Evolutionary conservation across 2,113 vertebrate genomes (phyloP), one percentile per base, ranked within the genome.

Genomic region (Hyperopisus bebe): DNA sequence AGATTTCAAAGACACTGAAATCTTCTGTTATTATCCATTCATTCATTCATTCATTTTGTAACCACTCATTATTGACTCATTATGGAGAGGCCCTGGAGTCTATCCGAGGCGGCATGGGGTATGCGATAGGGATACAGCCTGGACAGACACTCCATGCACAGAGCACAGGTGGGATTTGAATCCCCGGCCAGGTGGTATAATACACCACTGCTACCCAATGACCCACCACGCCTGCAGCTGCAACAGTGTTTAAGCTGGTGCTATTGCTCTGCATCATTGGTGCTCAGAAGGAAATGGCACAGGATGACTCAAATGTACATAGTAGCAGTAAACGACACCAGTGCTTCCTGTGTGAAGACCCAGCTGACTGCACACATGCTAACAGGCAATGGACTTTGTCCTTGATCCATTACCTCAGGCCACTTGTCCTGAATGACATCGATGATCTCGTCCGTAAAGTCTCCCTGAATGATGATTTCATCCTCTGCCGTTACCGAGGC

Each of bases 381-480:
- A 31, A 87, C 5, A 42, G 53, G 85, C 27, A 6, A 31, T 21
- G 24, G 27, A 35, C 7, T 31, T 17, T 19, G 7, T 11, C n/a
- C n/a, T 9, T 31, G 55, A 7, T 19, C 1, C 27, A 91, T 94
- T 92, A 98, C 98, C 97, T 99, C 98, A 84, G 98, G 97, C 98
- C 98, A 99, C 93, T 99, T 99, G 93, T 99, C 98, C 93, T 99
- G 98, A 94, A 99, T 99, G 77, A 99, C 98, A 74, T 99, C 98
- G 4, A 99, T 98, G 17, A 99, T 99, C 95, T 99, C 98, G 74
- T 99, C 98, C 93, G 98, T 99, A 91, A 99, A 99, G 94, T 99
- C 98, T 93, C 98, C 98, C 97, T 99, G 98, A 97, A 99, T 99
- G 95, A 99, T 99, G 91, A 99, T 99, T 94, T 99, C 98, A 48